Percentiles rank a stretch among this genome's conserved stretches.
phyloP scores from a whole-genome alignment of 1,140 invertebrate genomes.

The Scaptodrosophila lebanonensis region DNA sequence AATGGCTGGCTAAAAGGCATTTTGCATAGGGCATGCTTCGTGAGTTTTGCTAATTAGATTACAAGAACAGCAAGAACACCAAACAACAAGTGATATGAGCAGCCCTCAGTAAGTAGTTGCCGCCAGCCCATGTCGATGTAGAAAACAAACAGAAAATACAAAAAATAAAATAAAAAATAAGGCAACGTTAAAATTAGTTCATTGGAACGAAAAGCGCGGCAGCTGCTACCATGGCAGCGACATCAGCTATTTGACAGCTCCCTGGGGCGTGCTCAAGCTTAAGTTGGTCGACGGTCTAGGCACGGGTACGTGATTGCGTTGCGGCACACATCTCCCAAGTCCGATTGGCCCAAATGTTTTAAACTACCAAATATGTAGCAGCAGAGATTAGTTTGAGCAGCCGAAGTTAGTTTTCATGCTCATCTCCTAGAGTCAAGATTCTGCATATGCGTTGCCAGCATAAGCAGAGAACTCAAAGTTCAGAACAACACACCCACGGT shows the following conservation, averaged over 20 bases:
- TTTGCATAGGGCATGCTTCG: not conserved
- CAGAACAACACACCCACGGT: not conserved
- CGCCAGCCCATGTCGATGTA: not conserved
- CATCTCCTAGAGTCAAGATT: too few relatives aligned
- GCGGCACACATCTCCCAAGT: too few relatives aligned
- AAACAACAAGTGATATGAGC: too few relatives aligned
- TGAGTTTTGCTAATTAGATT: slow-evolving; percentile 48
- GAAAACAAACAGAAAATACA: slow-evolving; percentile 25
- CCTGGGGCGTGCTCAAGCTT: slow-evolving; percentile 67
- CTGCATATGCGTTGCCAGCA: too few relatives aligned
- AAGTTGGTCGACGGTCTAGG: slow-evolving; percentile 38
- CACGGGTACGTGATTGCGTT: slow-evolving; percentile 58
- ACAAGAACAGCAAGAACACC: slow-evolving; percentile 7
- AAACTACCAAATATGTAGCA: not conserved
- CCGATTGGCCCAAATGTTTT: too few relatives aligned
- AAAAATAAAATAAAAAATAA: slow-evolving; percentile 39
- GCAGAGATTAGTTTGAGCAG: too few relatives aligned
- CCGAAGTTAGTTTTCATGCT: too few relatives aligned
- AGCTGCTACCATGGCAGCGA: slow-evolving; percentile 36
- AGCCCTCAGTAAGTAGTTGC: too few relatives aligned
- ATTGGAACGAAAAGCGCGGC: slow-evolving; percentile 12
- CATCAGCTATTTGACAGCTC: slow-evolving; percentile 68
- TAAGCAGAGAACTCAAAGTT: too few relatives aligned
- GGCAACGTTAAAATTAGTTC: slow-evolving; percentile 52
- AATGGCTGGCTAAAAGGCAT: not conserved